These are phyloP conservation scores for Lepidostoma basale DNA, from an alignment of 1,140 invertebrate genomes.

Conservation along the genomic window DNA sequence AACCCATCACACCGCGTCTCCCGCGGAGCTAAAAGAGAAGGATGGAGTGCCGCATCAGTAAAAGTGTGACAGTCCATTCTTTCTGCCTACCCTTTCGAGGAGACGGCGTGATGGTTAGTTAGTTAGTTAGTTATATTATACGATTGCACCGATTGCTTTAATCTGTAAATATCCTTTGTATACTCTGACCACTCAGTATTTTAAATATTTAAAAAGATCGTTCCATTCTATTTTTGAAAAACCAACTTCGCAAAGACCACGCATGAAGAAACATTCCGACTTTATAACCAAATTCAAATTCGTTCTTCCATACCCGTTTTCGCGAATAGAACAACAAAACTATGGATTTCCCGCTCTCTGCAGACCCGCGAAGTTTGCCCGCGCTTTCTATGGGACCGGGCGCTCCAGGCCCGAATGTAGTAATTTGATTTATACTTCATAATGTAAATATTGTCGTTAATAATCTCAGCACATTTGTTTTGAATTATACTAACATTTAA, in stretches of 20 bases:
- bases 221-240: not conserved
- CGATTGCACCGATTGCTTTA: not conserved
- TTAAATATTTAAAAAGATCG: not conserved
- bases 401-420: not conserved
- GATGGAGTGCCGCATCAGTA: too few species aligned
- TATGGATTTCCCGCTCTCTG: conserved; percentile 25
- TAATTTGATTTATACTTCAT: not conserved
- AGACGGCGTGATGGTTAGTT: too few species aligned
- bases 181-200: not conserved
- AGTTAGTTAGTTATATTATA: too few species aligned
- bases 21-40: too few species aligned
- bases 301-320: conserved; percentile 21
- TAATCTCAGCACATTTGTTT: too few species aligned
- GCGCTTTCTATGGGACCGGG: not conserved
- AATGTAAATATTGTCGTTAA: too few species aligned
- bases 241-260: not conserved
- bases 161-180: not conserved
- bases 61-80: too few species aligned
- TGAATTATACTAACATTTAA: too few species aligned
- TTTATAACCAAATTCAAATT: conserved; percentile 39
- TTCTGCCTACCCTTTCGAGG: too few species aligned
- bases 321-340: conserved; percentile 27
- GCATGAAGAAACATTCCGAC: conserved; percentile 17
- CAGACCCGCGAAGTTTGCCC: not conserved
- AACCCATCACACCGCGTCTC: too few species aligned